Evolutionary conservation across 53 echinoderm and acorn worm genomes (phyloP).

Genomic region (Hippasteria phrygiana): DNA sequence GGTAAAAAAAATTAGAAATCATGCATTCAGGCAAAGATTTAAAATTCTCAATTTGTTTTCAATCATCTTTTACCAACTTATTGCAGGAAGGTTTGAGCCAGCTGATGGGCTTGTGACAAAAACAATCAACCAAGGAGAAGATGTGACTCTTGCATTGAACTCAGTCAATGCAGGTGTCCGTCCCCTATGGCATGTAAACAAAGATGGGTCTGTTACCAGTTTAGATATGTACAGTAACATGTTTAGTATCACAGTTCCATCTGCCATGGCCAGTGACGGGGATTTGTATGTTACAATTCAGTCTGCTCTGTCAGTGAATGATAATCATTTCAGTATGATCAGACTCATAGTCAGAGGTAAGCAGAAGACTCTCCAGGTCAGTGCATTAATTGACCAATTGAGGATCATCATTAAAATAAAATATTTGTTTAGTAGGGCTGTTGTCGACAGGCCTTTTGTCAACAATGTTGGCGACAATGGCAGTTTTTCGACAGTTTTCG

Average conservation of each 20-base stretch:
- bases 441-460: too few species aligned
- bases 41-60: neutral
- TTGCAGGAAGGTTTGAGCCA: slow-evolving; percentile 63
- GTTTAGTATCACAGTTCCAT: neutral
- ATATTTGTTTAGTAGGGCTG: too few species aligned
- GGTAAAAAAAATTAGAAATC: neutral
- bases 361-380: neutral
- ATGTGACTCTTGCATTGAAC: neutral
- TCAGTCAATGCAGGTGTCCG: neutral
- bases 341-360: slow-evolving; percentile 65
- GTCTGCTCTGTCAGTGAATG: neutral
- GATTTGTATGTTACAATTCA: slow-evolving; percentile 40
- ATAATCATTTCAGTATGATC: slow-evolving; percentile 59
- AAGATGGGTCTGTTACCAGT: neutral
- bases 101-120: slow-evolving; percentile 56
- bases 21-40: neutral
- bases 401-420: neutral
- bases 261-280: neutral
- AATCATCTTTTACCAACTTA: neutral
- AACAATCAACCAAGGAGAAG: slow-evolving; percentile 60
- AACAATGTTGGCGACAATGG: too few species aligned
- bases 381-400: neutral
- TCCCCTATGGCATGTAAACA: neutral
- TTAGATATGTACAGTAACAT: neutral
- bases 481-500: too few species aligned